Percentiles rank a stretch among this genome's conserved stretches.
These are phyloP conservation scores for Alauda arvensis DNA, from an alignment of 2,797 vertebrate species.

Conservation along the genomic window DNA sequence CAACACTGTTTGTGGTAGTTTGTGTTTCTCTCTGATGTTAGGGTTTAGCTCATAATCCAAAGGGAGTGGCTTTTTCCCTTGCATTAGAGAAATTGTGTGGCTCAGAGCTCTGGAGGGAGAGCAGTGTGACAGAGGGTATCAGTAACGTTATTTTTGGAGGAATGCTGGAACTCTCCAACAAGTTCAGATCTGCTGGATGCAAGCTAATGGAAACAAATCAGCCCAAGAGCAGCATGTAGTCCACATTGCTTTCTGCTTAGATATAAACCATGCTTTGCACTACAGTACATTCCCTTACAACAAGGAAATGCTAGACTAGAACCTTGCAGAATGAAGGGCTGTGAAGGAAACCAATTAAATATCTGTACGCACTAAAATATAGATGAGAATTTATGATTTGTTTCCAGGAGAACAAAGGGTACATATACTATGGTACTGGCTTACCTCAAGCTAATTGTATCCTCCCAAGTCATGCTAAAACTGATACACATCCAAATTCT, in stretches of 20 bases:
- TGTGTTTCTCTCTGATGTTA: neutral
- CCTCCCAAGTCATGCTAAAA: neutral
- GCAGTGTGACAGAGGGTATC: neutral
- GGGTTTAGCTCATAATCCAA: neutral
- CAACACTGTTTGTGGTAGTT: neutral
- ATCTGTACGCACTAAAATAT: neutral
- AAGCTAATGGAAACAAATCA: slow-evolving; percentile 10
- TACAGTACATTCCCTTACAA: neutral
- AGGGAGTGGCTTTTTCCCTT: neutral
- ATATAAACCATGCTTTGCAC: neutral
- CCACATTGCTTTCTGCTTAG: neutral
- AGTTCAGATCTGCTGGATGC: neutral
- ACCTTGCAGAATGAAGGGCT: neutral
- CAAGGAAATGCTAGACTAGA: neutral
- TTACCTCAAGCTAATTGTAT: neutral
- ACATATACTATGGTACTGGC: neutral
- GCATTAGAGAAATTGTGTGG: neutral
- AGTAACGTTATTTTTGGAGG: neutral
- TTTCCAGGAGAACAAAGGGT: neutral
- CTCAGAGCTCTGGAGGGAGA: neutral
- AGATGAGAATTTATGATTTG: neutral
- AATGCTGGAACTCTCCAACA: neutral
- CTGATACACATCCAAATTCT: neutral
- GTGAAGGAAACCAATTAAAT: neutral
- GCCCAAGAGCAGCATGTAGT: neutral